Percentiles rank a stretch among this genome's conserved stretches.
phyloP scores from a whole-genome alignment of 2,797 vertebrate species.

The Spheniscus humboldti region DNA sequence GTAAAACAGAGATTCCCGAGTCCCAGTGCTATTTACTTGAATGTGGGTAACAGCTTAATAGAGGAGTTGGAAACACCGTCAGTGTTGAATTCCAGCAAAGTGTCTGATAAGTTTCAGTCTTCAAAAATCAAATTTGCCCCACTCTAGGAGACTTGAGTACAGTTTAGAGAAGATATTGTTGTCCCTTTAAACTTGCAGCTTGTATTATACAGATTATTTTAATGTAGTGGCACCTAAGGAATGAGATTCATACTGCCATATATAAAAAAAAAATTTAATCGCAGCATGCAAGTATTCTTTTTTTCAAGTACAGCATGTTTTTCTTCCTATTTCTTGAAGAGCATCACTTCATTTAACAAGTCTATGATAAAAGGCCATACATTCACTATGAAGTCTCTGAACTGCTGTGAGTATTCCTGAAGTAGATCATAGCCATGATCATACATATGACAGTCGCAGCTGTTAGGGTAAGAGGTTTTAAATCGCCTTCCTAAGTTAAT shows the following conservation, averaged over 20 bases:
- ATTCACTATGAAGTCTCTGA: not conserved
- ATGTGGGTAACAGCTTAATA: not conserved
- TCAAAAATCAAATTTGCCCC: not conserved
- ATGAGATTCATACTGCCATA: not conserved
- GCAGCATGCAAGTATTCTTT: not conserved
- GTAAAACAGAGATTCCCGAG: accelerated
- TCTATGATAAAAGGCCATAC: not conserved
- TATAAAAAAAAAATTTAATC: not conserved
- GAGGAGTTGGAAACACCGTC: not conserved
- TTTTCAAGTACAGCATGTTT: not conserved
- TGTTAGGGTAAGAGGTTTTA: not conserved
- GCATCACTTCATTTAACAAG: not conserved
- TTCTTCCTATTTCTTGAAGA: not conserved
- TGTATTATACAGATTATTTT: not conserved
- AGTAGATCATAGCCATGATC: not conserved
- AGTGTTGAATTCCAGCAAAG: not conserved
- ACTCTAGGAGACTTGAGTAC: not conserved
- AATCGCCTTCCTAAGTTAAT: not conserved
- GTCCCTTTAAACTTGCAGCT: not conserved
- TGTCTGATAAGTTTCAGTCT: not conserved
- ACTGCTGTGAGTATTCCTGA: not conserved
- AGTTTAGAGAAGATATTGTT: not conserved
- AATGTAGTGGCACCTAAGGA: not conserved
- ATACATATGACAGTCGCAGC: not conserved
- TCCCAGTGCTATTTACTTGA: not conserved